Evolutionary conservation across 2,797 vertebrate genomes (phyloP).

Genomic region (Kryptolebias ocellatus): DNA sequence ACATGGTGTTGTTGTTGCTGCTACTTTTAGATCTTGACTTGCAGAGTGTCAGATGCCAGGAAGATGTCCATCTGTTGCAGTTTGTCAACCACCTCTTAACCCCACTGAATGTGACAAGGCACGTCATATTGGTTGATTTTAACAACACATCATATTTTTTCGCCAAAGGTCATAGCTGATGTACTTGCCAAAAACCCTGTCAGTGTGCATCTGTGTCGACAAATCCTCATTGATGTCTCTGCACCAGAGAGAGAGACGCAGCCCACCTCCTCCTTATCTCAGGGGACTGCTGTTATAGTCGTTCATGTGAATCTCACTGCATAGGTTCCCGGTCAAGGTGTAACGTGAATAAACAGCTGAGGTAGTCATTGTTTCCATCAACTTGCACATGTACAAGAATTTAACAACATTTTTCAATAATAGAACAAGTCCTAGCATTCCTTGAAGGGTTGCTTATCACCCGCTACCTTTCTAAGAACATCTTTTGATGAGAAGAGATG

Average conservation of each 20-base stretch:
- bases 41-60: constrained; percentile 30
- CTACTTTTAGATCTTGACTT: constrained; percentile 44
- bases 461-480: too few species aligned
- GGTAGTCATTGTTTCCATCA: not conserved
- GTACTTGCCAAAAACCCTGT: constrained; percentile 37
- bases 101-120: constrained; percentile 32
- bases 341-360: constrained; percentile 10
- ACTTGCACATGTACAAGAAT: not conserved
- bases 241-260: constrained; percentile 43
- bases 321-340: constrained; percentile 27
- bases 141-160: constrained; percentile 37
- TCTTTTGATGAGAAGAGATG: too few species aligned
- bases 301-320: constrained; percentile 40
- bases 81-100: constrained; percentile 50
- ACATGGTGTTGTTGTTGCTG: constrained; percentile 36
- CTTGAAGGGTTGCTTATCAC: too few species aligned
- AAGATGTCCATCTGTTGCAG: constrained; percentile 49
- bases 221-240: constrained; percentile 47
- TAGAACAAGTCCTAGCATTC: too few species aligned
- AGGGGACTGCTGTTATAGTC: constrained; percentile 28
- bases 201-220: constrained; percentile 32
- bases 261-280: constrained; percentile 1
- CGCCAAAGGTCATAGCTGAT: constrained; percentile 56
- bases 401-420: constrained; percentile 5
- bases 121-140: constrained; percentile 32